Conservation (phyloP, 2,113 vertebrate genomes). For the Eulemur rufifrons region DNA sequence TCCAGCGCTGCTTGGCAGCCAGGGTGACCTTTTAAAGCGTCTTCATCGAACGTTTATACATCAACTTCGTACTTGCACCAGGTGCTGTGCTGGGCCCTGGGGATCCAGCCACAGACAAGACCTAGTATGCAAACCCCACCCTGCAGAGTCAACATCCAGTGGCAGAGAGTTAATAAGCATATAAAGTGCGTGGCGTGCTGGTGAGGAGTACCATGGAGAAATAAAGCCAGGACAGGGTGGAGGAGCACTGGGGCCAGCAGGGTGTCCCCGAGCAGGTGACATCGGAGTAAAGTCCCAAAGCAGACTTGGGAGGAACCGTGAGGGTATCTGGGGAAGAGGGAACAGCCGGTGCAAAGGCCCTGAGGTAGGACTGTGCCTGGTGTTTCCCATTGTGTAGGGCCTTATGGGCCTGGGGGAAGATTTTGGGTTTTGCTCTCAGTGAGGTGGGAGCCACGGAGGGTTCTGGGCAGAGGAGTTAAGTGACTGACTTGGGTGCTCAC, state of each 20-base stretch:
- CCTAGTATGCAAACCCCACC: background rate
- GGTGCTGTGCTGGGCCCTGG: background rate
- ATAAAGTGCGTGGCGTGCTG: rapidly evolving
- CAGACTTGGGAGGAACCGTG: too few relatives aligned
- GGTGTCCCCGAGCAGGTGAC: background rate
- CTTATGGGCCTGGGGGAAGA: rapidly evolving
- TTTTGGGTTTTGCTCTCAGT: background rate
- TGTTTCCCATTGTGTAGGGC: background rate
- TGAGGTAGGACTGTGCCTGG: background rate
- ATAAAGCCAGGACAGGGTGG: background rate
- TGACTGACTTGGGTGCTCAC: background rate
- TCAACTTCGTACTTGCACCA: background rate
- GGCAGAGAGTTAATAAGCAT: background rate
- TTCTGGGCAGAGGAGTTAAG: background rate
- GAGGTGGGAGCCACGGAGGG: background rate
- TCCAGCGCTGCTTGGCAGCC: background rate
- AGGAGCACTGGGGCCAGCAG: background rate
- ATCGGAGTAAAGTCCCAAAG: background rate
- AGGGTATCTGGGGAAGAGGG: background rate
- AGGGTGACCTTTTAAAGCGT: background rate
- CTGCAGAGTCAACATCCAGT: background rate
- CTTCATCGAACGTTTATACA: background rate
- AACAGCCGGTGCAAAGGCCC: background rate
- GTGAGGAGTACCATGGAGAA: rapidly evolving
- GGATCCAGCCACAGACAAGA: background rate